phyloP scores from a whole-genome alignment of 2,797 vertebrate genomes.

The Phalloptychus januarius region DNA sequence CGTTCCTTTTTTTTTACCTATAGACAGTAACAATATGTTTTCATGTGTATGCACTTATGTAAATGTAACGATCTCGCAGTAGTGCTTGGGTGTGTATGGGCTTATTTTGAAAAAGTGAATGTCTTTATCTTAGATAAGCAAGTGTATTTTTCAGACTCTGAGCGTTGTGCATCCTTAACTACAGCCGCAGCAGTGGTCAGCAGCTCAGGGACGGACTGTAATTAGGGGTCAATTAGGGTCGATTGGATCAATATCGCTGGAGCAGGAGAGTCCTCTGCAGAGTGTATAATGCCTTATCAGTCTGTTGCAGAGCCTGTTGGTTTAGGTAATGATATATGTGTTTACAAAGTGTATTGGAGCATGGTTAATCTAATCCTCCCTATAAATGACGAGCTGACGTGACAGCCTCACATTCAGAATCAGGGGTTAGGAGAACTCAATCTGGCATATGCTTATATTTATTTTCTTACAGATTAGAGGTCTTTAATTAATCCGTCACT shows the following conservation, averaged over 20 bases:
- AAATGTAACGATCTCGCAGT: slow-evolving; percentile 28
- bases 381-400: slow-evolving; percentile 55
- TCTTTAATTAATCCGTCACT: slow-evolving; percentile 50
- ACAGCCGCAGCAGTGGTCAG: slow-evolving; percentile 21
- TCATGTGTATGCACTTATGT: slow-evolving; percentile 3
- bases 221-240: slow-evolving; percentile 72
- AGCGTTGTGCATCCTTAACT: slow-evolving; percentile 25
- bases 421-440: slow-evolving; percentile 12
- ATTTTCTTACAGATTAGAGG: slow-evolving; percentile 10
- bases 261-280: slow-evolving; percentile 49
- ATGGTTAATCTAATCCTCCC: slow-evolving; percentile 64
- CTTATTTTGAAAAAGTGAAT: background rate
- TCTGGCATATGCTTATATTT: slow-evolving; percentile 27
- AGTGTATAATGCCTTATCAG: slow-evolving; percentile 67
- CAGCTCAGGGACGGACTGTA: slow-evolving; percentile 43
- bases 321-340: slow-evolving; percentile 75
- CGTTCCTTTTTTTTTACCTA: slow-evolving; percentile 1
- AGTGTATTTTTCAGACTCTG: slow-evolving; percentile 28
- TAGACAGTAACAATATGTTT: background rate
- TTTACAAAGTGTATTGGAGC: slow-evolving; percentile 66
- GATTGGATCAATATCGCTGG: slow-evolving; percentile 68
- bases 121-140: background rate
- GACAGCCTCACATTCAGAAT: slow-evolving; percentile 25
- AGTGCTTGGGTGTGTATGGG: background rate
- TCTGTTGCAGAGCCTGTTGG: slow-evolving; percentile 59